Conservation (phyloP, 2,113 vertebrate species). For the Hippolais icterina region DNA sequence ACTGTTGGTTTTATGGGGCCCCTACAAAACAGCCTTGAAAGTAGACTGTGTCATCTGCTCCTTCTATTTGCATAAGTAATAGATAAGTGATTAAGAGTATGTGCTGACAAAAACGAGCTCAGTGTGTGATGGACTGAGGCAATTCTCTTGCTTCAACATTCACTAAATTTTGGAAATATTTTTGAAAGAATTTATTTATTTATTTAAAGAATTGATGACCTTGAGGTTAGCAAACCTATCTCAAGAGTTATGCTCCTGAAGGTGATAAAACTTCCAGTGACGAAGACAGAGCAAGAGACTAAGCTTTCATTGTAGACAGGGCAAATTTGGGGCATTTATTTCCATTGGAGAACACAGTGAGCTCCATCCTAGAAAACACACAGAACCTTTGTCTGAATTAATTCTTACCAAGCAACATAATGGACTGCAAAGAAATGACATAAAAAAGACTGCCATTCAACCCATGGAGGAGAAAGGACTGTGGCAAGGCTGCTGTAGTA, state of each 20-base stretch:
- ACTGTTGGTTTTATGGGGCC: not conserved
- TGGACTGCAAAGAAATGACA: not conserved
- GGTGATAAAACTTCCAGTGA: not conserved
- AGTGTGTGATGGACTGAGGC: conserved; percentile 3
- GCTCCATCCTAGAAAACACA: not conserved
- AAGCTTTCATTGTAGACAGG: not conserved
- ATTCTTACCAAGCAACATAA: not conserved
- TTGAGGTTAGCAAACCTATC: not conserved
- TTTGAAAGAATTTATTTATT: not conserved
- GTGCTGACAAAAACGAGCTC: conserved; percentile 40
- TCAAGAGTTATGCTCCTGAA: not conserved
- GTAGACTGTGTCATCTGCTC: conserved; percentile 4
- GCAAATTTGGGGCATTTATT: not conserved
- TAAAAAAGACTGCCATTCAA: not conserved
- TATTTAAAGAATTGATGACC: not conserved
- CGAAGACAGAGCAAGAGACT: not conserved
- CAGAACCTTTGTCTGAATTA: not conserved
- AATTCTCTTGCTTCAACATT: conserved; percentile 44
- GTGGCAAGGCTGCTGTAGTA: not conserved
- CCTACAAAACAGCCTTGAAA: not conserved
- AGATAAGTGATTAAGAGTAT: conserved; percentile 48
- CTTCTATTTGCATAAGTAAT: conserved; percentile 47
- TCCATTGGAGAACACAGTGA: not conserved
- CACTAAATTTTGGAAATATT: conserved; percentile 1
- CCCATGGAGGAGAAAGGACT: not conserved